A percentile compares a stretch with the other conserved stretches of the same genome.
These are phyloP conservation scores for Xiphophorus hellerii DNA, from an alignment of 2,113 vertebrate species.

Conservation along the genomic window DNA sequence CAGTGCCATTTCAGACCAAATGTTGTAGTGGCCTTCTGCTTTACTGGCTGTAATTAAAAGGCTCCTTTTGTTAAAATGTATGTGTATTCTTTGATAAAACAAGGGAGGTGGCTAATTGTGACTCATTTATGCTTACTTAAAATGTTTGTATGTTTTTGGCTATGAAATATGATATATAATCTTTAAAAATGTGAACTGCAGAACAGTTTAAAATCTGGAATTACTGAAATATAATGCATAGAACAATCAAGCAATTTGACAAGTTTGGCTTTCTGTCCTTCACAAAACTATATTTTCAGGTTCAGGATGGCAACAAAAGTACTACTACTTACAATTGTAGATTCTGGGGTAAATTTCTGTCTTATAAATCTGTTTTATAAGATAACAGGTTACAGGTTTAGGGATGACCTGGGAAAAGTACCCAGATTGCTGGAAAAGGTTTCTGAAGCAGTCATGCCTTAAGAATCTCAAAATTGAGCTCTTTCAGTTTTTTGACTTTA, in stretches of 20 bases:
- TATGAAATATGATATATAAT: no score
- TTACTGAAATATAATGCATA: no score
- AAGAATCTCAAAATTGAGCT: no score
- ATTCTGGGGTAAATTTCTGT: background rate
- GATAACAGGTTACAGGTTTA: no score
- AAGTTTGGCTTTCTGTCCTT: background rate
- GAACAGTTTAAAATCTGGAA: no score
- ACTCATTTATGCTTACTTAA: background rate
- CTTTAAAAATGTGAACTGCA: no score
- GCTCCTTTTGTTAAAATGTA: background rate
- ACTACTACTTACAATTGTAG: background rate
- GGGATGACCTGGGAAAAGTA: background rate
- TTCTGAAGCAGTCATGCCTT: background rate
- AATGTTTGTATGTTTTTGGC: no score
- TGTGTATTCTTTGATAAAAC: background rate
- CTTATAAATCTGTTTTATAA: background rate
- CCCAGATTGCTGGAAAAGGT: background rate
- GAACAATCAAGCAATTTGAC: no score
- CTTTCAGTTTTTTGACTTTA: conserved; percentile 2
- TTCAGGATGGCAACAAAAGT: background rate
- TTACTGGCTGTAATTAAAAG: background rate
- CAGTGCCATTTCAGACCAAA: background rate
- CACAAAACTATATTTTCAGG: background rate
- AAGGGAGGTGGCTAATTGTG: background rate
- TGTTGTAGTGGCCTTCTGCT: background rate